Evolutionary conservation across 2,113 vertebrate species (phyloP), one percentile per base, ranked within the genome.

Genomic region (Tyto alba): DNA sequence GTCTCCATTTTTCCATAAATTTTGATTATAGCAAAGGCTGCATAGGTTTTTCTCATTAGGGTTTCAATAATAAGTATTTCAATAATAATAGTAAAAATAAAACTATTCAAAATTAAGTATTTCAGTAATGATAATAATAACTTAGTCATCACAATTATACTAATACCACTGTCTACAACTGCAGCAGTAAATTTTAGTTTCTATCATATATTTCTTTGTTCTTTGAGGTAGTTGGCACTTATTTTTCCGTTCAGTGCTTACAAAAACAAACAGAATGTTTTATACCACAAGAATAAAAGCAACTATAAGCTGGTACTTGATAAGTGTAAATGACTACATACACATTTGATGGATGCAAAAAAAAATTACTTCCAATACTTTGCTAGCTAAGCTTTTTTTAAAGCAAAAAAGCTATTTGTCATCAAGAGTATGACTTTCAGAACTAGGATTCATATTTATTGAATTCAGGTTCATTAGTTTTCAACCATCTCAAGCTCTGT

Each of bases 1-100:
- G 13, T 10, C 56, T 38, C 57, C 1, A 1, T 20, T 69, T n/a
- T 38, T 3, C 45, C 47, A 10, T 2, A 7, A 13, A 12, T 32
- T 63, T 21, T 52, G 1, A 29, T 29, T 13, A 60, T 7, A 75
- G 21, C 27, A 56, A 34, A 59, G 12, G 34, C 16, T 60, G 16
- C 5, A 41, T 2, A 13, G 1, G 3, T 13, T 32, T 45, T 47
- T 48, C 36, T 10, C 9, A 17, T 60, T 3, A 38, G 16, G 7
- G 16, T 62, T 55, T 47, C 45, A 47, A 47, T 47, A 47, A 47
- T 47, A 47, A 47, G 21, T 21, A 47, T 47, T 47, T 47, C 45
- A 21, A 20, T 47, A 21, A 47, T 47, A 47, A 11, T 47, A 47
- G 45, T 47, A 47, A 47, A 21, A 47, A 18, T 47, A 47, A 47